Evolutionary conservation across 2,113 vertebrate species (phyloP).

Genomic region (Rhynchopsitta pachyrhyncha): DNA sequence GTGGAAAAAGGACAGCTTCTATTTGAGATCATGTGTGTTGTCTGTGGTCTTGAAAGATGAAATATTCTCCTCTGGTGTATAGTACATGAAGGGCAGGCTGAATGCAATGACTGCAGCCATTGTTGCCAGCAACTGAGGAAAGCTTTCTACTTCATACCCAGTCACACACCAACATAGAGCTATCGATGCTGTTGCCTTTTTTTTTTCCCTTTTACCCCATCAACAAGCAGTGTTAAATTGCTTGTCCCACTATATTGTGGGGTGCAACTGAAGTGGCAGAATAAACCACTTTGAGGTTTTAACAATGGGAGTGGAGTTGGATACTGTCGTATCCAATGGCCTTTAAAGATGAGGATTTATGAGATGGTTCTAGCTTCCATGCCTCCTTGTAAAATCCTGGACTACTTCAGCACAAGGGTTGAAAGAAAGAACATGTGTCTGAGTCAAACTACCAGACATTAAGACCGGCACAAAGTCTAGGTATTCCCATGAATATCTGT

Average conservation of each 20-base stretch:
- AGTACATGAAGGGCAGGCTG: not conserved
- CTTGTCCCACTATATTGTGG: rapidly evolving
- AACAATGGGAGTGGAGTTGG: not conserved
- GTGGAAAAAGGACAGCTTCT: constrained; percentile 45
- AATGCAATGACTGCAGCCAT: not conserved
- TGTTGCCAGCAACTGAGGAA: not conserved
- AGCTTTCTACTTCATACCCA: not conserved
- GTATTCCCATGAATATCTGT: not conserved
- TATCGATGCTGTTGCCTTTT: not conserved
- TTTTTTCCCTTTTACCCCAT: not conserved
- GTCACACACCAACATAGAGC: not conserved
- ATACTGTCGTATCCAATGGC: not conserved
- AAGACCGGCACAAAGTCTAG: not conserved
- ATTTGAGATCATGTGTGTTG: not conserved
- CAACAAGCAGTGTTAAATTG: not conserved
- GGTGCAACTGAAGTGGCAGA: not conserved
- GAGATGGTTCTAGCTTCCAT: not conserved
- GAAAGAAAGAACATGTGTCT: not conserved
- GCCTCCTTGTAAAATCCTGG: not conserved
- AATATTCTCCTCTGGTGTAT: not conserved
- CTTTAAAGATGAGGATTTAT: not conserved
- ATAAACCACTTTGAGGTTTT: not conserved
- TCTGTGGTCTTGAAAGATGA: constrained; percentile 11
- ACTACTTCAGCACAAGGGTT: not conserved
- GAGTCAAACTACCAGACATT: rapidly evolving